A percentile compares a stretch with the other conserved stretches of the same genome.
Conservation (phyloP, 2,113 vertebrate genomes). For the Synchiropus splendidus region DNA sequence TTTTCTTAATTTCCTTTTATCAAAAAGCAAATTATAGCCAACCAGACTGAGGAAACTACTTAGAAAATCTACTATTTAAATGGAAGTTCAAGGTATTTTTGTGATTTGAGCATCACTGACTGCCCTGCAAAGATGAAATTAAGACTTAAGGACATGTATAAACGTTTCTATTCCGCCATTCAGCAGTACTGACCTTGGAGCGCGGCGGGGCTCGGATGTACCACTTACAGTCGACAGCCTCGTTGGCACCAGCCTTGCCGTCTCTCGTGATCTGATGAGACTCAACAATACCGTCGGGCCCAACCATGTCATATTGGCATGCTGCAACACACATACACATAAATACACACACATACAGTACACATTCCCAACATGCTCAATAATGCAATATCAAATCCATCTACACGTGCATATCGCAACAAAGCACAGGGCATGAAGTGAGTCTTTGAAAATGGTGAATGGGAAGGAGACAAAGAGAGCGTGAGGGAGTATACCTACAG, state of each 20-base stretch:
- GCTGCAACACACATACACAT: slow-evolving; percentile 59
- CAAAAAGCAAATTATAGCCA: too few species aligned
- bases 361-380: too few species aligned
- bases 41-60: too few species aligned
- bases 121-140: too few species aligned
- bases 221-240: slow-evolving; percentile 98
- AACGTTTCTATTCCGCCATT: too few species aligned
- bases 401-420: background rate
- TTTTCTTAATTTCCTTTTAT: too few species aligned
- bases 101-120: too few species aligned
- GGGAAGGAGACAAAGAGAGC: slow-evolving; percentile 15
- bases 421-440: slow-evolving; percentile 4
- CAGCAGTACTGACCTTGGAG: slow-evolving; percentile 83
- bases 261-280: slow-evolving; percentile 92
- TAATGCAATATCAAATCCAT: slow-evolving; percentile 1
- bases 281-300: slow-evolving; percentile 95
- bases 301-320: slow-evolving; percentile 97
- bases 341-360: slow-evolving; percentile 12
- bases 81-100: too few species aligned
- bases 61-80: too few species aligned
- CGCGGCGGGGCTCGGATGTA: slow-evolving; percentile 90
- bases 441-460: background rate
- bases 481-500: slow-evolving; percentile 78
- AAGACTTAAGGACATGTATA: too few species aligned
- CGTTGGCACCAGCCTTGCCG: slow-evolving; percentile 82